Base-by-base conservation (phyloP, 1,140 invertebrate species). In the Hylaeus volcanicus region DNA sequence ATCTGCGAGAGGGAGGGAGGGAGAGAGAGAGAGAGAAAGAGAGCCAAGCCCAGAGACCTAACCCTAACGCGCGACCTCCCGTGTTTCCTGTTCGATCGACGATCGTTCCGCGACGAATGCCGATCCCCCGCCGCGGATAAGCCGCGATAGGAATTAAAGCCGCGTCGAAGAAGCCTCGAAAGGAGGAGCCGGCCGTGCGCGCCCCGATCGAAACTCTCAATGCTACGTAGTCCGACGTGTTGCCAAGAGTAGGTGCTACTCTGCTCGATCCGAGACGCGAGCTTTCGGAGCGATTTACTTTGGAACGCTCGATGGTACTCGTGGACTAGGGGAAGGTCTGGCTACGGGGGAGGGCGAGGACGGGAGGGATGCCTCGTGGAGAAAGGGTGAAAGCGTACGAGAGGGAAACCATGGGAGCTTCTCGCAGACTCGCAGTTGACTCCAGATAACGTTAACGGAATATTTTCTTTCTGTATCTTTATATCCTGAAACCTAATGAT, bases 41-140 rank as follows among this genome's bases (percentile, higher is more conserved):
- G n/a, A 68, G 75, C 81, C 85, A 70, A 84, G 82, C 84, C 87
- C 86, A 88, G 79, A 87, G 84, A 87, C 87, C 88, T 90, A 87
- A 89, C 76, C 75, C 76, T 71, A 85, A 55, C 41, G 48, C n/a
- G 41, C 37, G 82, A 91, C 92, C 91, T 92, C 88, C 91, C 88
- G 48, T 84, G 83, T 89, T 92, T 92, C 90, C 91, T 89, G 86
- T 79, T 89, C 82, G 86, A 85, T 84, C 84, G n/a, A 0, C 61
- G 39, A 74, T 82, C 79, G 15, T 68, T 66, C 12, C 6, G 12
- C 11, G 60, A 41, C 60, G 26, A 26, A 63, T 63, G 41, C 60
- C 60, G 45, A 66, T 43, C 43, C 43, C 26, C 2, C 43, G 4
- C 1, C 41, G 64, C 6, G 65, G 45, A 68, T 68, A 68, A 68